phyloP scores from a whole-genome alignment of 1,140 invertebrate species.

The Pseudomyrmex pallidus region DNA sequence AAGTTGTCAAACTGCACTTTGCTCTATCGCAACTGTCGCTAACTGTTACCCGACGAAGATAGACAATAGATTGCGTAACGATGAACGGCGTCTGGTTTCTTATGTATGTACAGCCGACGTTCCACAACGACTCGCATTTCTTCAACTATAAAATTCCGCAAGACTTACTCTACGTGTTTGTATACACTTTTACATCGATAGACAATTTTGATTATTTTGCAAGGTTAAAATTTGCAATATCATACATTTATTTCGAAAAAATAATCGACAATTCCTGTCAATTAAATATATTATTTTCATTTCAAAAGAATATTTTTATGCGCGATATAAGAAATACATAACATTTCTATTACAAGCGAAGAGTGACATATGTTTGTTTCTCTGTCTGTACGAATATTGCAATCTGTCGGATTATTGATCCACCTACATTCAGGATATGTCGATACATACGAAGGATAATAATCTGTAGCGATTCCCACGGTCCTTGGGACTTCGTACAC shows the following conservation, averaged over 20 bases:
- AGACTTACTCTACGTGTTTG: not conserved
- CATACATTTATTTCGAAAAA: not conserved
- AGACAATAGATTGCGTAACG: constrained; percentile 40
- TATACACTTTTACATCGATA: too few species aligned
- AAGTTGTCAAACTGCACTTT: constrained; percentile 54
- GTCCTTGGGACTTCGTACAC: constrained; percentile 62
- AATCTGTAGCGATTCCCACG: constrained; percentile 65
- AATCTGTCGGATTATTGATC: constrained; percentile 21
- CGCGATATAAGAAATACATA: too few species aligned
- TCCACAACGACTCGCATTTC: not conserved
- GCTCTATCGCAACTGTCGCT: constrained; percentile 26
- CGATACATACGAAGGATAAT: constrained; percentile 15
- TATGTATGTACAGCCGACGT: not conserved
- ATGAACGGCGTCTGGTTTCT: constrained; percentile 2
- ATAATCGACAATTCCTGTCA: not conserved
- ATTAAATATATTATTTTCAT: too few species aligned
- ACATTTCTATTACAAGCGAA: too few species aligned
- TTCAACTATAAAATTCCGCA: not conserved
- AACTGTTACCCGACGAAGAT: constrained; percentile 33
- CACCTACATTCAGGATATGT: constrained; percentile 16
- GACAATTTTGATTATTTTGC: too few species aligned
- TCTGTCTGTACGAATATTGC: constrained; percentile 14
- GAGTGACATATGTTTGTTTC: not conserved
- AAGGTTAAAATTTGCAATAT: too few species aligned
- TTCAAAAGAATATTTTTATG: too few species aligned